A percentile compares a stretch with the other conserved stretches of the same genome.
These are phyloP conservation scores for Arctopsyche grandis DNA, from an alignment of 1,140 invertebrate genomes.

Conservation along the genomic window DNA sequence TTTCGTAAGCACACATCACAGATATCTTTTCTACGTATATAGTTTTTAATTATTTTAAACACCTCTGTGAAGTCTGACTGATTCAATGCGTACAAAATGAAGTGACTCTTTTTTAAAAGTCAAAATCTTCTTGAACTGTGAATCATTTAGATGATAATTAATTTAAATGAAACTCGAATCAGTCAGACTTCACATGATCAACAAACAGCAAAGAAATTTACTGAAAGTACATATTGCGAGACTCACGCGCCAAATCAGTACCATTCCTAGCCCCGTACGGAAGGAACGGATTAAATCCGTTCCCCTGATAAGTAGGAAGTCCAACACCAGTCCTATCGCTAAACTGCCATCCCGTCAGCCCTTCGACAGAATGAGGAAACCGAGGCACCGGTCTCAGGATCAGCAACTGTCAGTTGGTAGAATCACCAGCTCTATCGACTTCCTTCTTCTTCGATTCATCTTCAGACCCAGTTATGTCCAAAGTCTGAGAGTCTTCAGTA, in stretches of 20 bases:
- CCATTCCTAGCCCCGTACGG: slow-evolving; percentile 34
- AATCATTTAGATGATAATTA: too few species aligned
- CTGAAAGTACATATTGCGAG: slow-evolving; percentile 43
- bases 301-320: slow-evolving; percentile 32
- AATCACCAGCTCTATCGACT: slow-evolving; percentile 50
- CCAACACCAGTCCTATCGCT: slow-evolving; percentile 6
- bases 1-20: too few species aligned
- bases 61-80: too few species aligned
- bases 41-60: too few species aligned
- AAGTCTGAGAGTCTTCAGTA: slow-evolving; percentile 63
- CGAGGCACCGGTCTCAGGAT: slow-evolving; percentile 65
- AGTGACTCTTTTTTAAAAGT: too few species aligned
- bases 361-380: slow-evolving; percentile 58
- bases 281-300: slow-evolving; percentile 44
- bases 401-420: slow-evolving; percentile 62
- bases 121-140: too few species aligned
- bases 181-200: too few species aligned
- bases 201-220: neutral
- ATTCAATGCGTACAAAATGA: too few species aligned
- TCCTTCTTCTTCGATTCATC: slow-evolving; percentile 56
- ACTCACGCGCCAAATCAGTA: slow-evolving; percentile 24
- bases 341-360: slow-evolving; percentile 39
- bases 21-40: too few species aligned
- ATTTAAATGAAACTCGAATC: neutral
- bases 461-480: slow-evolving; percentile 66